Base-by-base conservation (phyloP, 2,113 vertebrate genomes). In the Miniopterus natalensis region DNA sequence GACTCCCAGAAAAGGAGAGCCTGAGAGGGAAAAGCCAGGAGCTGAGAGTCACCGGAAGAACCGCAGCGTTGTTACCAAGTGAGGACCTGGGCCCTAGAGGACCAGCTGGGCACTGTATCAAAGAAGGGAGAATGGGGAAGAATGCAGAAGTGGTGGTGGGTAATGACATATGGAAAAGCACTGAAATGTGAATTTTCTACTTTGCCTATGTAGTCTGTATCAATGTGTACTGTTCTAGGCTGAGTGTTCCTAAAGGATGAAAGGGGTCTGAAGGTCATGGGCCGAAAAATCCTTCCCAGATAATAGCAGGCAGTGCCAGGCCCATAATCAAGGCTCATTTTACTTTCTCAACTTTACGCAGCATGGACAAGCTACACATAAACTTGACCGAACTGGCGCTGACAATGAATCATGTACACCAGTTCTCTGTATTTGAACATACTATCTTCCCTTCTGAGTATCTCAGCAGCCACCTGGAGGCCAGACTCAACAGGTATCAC, bases 321-420 rank as follows among this genome's bases (percentile, higher is more conserved):
- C 47, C 59, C 42, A 5, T 81, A 86, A 87, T 96, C 71, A 40
- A 79, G 65, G n/a, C 75, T 91, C 15, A 47, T 47, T 95, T 59
- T 10, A 23, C 21, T 84, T 94, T 92, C 68, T 88, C 49, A 29
- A 53, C 88, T 88, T 61, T 10, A 68, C 42, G 36, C 78, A 99
- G 99, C 95, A 97, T 99, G 98, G 99, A 99, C 98, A 99, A 99
- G 96, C 97, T 99, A 84, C 99, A 99, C 95, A 83, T 98, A 97
- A 98, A 88, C 29, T 98, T 99, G 97, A 98, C 99, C 0, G 99
- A 99, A 97, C 93, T 99, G 81, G 99, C 99, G 61, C 97, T 99
- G 92, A 98, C 99, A 93, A 98, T 99, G 98, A 99, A 98, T 97
- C 98, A 99, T 3, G 98, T 98, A 12, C 84, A 75, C 31, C 99